A percentile compares a stretch with the other conserved stretches of the same genome.
phyloP scores from a whole-genome alignment of 2,113 vertebrate species.

The Eclectus roratus region DNA sequence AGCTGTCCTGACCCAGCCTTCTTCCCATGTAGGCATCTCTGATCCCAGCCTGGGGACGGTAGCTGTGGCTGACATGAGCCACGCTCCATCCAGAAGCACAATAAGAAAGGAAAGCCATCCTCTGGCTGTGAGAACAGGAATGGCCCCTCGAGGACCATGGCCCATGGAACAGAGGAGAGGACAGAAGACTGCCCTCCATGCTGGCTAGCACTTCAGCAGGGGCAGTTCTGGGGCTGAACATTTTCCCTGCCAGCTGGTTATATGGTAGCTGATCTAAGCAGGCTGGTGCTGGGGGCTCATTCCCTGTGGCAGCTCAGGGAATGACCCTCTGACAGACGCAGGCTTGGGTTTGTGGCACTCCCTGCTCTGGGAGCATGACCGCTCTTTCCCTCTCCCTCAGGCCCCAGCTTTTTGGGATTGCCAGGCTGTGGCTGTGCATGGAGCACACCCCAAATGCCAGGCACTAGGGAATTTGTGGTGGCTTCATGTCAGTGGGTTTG shows the following conservation, averaged over 20 bases:
- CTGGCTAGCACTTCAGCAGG: rapidly evolving
- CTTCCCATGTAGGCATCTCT: rapidly evolving
- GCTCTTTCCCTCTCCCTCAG: rapidly evolving
- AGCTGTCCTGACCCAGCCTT: neutral
- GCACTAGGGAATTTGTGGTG: neutral
- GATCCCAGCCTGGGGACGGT: neutral
- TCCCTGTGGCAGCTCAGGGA: neutral
- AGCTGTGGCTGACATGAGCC: neutral
- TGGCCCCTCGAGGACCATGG: rapidly evolving
- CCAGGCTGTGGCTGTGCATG: rapidly evolving
- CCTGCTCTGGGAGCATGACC: neutral
- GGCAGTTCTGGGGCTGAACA: rapidly evolving
- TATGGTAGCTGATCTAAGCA: neutral
- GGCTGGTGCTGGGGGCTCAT: neutral
- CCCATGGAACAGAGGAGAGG: no score
- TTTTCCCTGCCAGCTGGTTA: neutral
- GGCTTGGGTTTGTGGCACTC: neutral
- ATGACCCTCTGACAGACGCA: neutral
- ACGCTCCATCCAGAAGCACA: rapidly evolving
- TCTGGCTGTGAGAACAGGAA: rapidly evolving
- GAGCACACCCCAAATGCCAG: neutral
- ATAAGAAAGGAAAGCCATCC: neutral
- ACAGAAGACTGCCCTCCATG: neutral
- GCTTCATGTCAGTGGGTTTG: rapidly evolving
- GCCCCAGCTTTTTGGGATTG: neutral